Evolutionary conservation across 2,797 vertebrate genomes (phyloP), one percentile per base, ranked within the genome.

Genomic region (Channa striata): DNA sequence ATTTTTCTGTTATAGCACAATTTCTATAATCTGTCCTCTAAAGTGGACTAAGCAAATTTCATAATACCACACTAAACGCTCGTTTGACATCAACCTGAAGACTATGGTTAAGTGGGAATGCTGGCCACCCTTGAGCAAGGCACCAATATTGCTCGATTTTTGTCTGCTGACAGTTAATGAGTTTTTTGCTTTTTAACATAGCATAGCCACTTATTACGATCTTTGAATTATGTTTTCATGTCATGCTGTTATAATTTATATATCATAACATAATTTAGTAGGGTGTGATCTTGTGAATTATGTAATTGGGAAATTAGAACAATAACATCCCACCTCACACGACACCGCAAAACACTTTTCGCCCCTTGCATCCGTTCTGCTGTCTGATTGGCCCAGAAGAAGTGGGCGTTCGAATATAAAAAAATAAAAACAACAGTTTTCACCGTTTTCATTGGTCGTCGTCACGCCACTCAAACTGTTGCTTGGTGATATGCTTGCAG

Each of bases 291-390:
- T 72, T 76, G 60, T 77, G 68, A 89, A 84, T 91, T 90, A 91
- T 91, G 76, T 90, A 91, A 91, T 88, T 90, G 74, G 78, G 80
- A 91, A 90, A 89, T 84, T 85, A 83, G 85, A 89, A 91, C 86
- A 90, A 89, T 87, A 85, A 86, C 89, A 82, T 87, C 81, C 80
- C 77, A 83, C 85, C 81, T 89, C 86, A 64, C 72, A 68, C 80
- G 57, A 84, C 47, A 84, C 79, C 65, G 82, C 79, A 89, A 60
- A 77, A 81, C 75, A 21, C 62, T 47, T 42, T 56, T 61, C 54
- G 46, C 74, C 58, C 43, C 19, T 8, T 49, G 52, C 17, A 33
- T 33, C 40, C 39, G 11, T 47, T 54, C 48, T 14, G 48, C 67
- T 37, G 58, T 50, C 20, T 67, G 75, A 93, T 94, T 95, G 92